Conservation (phyloP, 1,140 invertebrate genomes). For the Hydropsyche tenuis region DNA sequence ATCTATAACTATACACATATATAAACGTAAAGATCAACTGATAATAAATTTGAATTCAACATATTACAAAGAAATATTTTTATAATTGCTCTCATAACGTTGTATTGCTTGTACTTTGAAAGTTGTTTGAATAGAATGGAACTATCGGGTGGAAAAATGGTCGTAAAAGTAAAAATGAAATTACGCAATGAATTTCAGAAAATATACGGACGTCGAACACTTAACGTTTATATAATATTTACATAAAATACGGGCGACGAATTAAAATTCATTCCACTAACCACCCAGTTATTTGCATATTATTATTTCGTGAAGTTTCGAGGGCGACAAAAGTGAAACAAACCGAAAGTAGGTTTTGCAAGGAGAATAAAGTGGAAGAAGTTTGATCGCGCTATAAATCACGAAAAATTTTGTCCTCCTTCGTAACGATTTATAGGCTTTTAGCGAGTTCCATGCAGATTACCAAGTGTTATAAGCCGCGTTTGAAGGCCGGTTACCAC, state of each 20-base stretch:
- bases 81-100: too few species aligned
- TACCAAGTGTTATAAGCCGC: constrained; percentile 37
- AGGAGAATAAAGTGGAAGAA: constrained; percentile 20
- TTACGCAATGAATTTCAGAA: not conserved
- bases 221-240: constrained; percentile 19
- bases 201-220: constrained; percentile 1
- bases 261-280: constrained; percentile 29
- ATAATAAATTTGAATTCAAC: too few species aligned
- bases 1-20: too few species aligned
- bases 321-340: constrained; percentile 25
- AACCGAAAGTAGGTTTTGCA: constrained; percentile 23
- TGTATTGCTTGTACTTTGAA: too few species aligned
- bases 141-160: not conserved
- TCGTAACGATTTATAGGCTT: constrained; percentile 41
- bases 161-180: not conserved
- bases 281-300: constrained; percentile 22
- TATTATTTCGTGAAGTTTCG: constrained; percentile 23
- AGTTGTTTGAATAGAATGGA: too few species aligned
- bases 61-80: too few species aligned
- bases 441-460: constrained; percentile 33
- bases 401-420: constrained; percentile 36
- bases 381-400: constrained; percentile 33
- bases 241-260: constrained; percentile 14
- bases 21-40: too few species aligned
- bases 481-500: constrained; percentile 34